Evolutionary conservation across 1,140 invertebrate genomes (phyloP).

Genomic region (Leptoteleia sp.): DNA sequence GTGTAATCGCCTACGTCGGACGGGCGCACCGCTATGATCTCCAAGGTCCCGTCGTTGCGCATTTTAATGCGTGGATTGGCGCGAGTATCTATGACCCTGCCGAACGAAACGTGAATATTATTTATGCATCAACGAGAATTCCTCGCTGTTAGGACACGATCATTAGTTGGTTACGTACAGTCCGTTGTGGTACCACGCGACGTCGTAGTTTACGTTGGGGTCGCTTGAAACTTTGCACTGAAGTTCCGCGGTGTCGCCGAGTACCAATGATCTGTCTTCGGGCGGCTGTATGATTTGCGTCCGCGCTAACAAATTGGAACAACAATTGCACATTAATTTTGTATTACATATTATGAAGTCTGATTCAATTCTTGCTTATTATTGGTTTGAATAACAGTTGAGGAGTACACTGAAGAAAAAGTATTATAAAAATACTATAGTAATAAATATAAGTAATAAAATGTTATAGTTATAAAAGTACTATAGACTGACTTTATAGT

Average conservation of each 20-base stretch:
- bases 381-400: no score
- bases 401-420: no score
- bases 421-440: no score
- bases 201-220: constrained; percentile 92
- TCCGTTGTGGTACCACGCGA: constrained; percentile 95
- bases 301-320: constrained; percentile 84
- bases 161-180: constrained; percentile 83
- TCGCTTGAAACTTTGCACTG: constrained; percentile 97
- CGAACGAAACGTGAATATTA: constrained; percentile 40
- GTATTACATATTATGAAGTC: no score
- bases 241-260: constrained; percentile 94
- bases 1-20: constrained; percentile 91
- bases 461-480: no score
- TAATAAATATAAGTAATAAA: no score
- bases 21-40: constrained; percentile 90
- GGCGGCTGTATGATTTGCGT: constrained; percentile 96
- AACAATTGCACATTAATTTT: neutral
- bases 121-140: constrained; percentile 21
- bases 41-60: constrained; percentile 88
- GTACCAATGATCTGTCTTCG: constrained; percentile 91
- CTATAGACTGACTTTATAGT: no score
- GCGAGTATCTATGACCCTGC: constrained; percentile 84
- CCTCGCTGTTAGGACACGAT: neutral
- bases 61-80: constrained; percentile 87
- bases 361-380: no score